These are phyloP conservation scores for Acrocephalus arundinaceus DNA, from an alignment of 2,113 vertebrate species.

Conservation along the genomic window DNA sequence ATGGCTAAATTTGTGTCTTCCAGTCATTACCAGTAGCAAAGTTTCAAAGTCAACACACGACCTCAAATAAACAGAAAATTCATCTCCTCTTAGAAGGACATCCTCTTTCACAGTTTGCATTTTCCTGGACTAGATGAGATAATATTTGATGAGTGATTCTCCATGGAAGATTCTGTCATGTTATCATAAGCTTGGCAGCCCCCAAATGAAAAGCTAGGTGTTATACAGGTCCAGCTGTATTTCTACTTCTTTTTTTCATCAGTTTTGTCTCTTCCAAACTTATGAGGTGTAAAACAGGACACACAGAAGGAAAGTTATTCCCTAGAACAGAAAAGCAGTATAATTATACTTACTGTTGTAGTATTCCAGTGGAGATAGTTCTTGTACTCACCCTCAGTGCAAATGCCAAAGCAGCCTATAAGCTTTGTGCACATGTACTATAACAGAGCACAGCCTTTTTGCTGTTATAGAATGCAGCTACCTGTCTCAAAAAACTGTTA, in stretches of 20 bases:
- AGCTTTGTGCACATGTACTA: background rate
- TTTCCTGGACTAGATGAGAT: background rate
- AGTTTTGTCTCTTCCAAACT: background rate
- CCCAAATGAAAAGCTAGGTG: background rate
- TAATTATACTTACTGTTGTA: background rate
- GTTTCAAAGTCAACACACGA: background rate
- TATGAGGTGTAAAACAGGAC: background rate
- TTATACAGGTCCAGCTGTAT: background rate
- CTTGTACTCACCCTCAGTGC: background rate
- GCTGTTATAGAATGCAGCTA: background rate
- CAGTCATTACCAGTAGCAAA: background rate
- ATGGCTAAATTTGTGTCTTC: background rate
- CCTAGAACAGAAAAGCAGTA: background rate
- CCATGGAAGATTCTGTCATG: background rate
- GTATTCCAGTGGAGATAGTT: background rate
- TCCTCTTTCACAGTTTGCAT: background rate
- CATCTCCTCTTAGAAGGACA: background rate
- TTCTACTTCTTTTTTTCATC: background rate
- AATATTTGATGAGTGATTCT: background rate
- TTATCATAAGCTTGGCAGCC: background rate
- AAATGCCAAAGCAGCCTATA: background rate
- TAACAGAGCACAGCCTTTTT: background rate
- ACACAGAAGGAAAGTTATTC: background rate
- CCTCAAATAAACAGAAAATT: background rate
- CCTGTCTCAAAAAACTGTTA: background rate